These are phyloP conservation scores for Lamproptera curius DNA, from an alignment of 2,888 invertebrate genomes.

Conservation along the genomic window DNA sequence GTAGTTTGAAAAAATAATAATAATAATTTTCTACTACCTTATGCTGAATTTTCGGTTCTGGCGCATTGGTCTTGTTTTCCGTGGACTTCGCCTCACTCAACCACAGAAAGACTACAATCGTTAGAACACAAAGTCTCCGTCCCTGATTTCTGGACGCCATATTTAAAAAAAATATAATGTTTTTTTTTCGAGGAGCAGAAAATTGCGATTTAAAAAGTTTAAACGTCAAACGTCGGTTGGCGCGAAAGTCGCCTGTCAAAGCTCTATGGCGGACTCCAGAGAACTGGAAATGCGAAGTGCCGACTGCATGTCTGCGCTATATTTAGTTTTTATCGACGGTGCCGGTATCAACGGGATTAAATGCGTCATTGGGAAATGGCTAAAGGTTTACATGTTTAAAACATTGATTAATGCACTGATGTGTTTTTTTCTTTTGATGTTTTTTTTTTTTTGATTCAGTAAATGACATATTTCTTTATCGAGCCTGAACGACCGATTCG, in stretches of 20 bases:
- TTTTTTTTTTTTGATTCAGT: too few relatives aligned
- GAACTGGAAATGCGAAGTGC: conserved; percentile 11
- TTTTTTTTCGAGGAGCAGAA: background rate
- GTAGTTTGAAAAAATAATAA: too few relatives aligned
- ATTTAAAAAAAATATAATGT: too few relatives aligned
- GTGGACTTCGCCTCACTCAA: conserved; percentile 8
- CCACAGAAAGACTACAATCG: conserved; percentile 12
- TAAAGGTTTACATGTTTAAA: conserved; percentile 8
- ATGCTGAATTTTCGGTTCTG: conserved; percentile 12
- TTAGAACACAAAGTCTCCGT: conserved; percentile 10
- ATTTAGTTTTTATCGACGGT: conserved; percentile 18
- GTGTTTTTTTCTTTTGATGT: conserved; percentile 7
- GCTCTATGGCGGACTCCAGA: conserved; percentile 15
- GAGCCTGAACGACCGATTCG: too few relatives aligned
- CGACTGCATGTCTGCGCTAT: conserved; percentile 16
- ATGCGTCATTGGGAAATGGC: conserved; percentile 9
- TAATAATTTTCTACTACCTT: conserved; percentile 11
- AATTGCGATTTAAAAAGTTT: background rate
- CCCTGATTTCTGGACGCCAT: conserved; percentile 8
- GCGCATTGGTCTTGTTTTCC: conserved; percentile 11
- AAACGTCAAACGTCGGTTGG: conserved; percentile 4
- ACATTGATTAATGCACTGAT: conserved; percentile 11
- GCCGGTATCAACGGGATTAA: conserved; percentile 7
- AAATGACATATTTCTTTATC: too few relatives aligned
- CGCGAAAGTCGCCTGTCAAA: conserved; percentile 11